These are phyloP conservation scores for Pseudochromis fuscus DNA, from an alignment of 2,797 vertebrate genomes.

Conservation along the genomic window DNA sequence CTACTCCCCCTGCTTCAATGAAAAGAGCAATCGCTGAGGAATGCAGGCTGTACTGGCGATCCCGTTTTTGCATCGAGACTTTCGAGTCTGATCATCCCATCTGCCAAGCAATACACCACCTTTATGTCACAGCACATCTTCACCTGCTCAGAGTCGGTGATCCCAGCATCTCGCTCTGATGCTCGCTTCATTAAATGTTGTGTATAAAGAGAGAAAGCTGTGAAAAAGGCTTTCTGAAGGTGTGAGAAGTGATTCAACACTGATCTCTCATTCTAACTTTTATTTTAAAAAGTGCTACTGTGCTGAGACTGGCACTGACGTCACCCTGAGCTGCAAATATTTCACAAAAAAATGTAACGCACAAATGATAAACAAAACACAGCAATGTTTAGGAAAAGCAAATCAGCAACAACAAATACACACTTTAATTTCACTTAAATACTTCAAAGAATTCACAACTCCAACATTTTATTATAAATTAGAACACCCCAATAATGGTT, in stretches of 20 bases:
- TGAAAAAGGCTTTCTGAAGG: constrained; percentile 21
- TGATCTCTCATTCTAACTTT: constrained; percentile 15
- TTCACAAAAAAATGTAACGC: constrained; percentile 3
- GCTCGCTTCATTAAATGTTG: constrained; percentile 49
- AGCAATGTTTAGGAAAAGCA: background rate
- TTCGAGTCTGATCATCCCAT: constrained; percentile 17
- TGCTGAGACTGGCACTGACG: background rate
- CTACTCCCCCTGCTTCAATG: constrained; percentile 40
- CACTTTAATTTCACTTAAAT: no score
- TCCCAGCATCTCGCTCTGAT: constrained; percentile 17
- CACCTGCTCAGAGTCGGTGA: constrained; percentile 28
- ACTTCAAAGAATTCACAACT: no score
- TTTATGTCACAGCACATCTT: constrained; percentile 8
- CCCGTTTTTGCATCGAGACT: constrained; percentile 55
- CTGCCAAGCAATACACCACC: constrained; percentile 59
- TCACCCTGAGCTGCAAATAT: constrained; percentile 6
- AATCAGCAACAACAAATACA: constrained; percentile 9
- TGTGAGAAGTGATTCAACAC: constrained; percentile 7
- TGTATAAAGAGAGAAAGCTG: constrained; percentile 34
- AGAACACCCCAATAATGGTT: no score
- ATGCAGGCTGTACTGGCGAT: constrained; percentile 71
- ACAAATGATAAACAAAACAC: background rate
- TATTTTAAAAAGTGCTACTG: constrained; percentile 5
- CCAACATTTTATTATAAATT: no score
- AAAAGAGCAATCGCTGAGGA: constrained; percentile 60